Evolutionary conservation across 2,113 vertebrate genomes (phyloP).

Genomic region (Noctilio leporinus): DNA sequence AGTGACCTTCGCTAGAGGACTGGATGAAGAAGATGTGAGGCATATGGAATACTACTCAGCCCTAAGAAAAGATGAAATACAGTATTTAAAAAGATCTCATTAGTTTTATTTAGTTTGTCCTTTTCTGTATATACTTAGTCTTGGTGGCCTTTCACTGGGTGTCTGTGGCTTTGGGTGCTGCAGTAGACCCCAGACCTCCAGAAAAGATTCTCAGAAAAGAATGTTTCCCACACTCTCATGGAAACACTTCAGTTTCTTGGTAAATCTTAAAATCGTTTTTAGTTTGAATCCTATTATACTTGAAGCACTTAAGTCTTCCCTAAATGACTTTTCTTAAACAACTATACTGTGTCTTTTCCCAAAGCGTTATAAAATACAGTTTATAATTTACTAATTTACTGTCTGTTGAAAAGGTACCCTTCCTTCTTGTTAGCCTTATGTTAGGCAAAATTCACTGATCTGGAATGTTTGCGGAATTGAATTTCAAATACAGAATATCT

Average conservation of each 20-base stretch:
- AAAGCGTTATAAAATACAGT: slow-evolving; percentile 20
- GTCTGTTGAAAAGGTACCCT: slow-evolving; percentile 40
- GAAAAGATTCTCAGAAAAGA: neutral
- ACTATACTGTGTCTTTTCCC: neutral
- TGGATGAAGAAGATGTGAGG: no score
- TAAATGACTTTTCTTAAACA: neutral
- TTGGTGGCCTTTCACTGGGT: neutral
- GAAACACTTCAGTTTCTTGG: slow-evolving; percentile 32
- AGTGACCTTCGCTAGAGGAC: no score
- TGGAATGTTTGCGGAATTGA: slow-evolving; percentile 36
- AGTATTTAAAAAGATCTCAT: neutral
- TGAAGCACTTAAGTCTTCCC: slow-evolving; percentile 37
- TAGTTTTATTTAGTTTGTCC: no score
- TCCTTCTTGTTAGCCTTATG: slow-evolving; percentile 6
- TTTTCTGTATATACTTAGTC: neutral
- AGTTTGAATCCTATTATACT: neutral
- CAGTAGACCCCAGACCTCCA: neutral
- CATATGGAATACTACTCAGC: no score
- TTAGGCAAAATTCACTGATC: slow-evolving; percentile 35
- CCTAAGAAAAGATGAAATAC: no score
- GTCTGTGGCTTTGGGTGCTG: neutral
- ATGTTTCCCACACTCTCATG: neutral
- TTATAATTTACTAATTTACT: slow-evolving; percentile 45
- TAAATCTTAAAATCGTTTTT: slow-evolving; percentile 23
- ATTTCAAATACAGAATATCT: slow-evolving; percentile 45